These are phyloP conservation scores for Potamilus streckersoni DNA, from an alignment of 1,140 invertebrate species.

Conservation along the genomic window DNA sequence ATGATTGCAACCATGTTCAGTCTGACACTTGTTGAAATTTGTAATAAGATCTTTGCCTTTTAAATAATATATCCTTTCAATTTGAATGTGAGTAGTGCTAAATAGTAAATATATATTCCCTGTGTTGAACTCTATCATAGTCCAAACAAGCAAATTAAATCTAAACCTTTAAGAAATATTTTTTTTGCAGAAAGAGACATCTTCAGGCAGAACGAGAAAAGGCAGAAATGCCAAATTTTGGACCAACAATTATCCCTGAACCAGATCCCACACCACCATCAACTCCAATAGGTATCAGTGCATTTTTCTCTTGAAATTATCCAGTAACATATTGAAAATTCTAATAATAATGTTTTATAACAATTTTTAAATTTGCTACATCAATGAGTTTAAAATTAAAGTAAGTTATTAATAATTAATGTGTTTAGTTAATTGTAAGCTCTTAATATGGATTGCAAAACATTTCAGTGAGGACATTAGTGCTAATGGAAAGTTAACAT, in stretches of 20 bases:
- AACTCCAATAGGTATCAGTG: conserved; percentile 54
- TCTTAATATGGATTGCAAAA: too few species aligned
- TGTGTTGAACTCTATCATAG: neutral
- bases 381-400: too few species aligned
- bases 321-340: neutral
- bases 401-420: too few species aligned
- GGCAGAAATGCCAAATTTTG: conserved; percentile 61
- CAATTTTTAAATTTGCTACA: too few species aligned
- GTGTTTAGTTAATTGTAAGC: too few species aligned
- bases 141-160: too few species aligned
- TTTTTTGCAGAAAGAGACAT: conserved; percentile 50
- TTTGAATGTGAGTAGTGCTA: neutral
- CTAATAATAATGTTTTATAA: too few species aligned
- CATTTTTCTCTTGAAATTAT: neutral
- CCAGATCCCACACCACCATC: conserved; percentile 57
- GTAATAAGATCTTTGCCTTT: neutral
- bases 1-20: neutral
- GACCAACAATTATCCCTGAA: conserved; percentile 60
- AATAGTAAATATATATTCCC: neutral
- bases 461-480: too few species aligned
- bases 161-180: neutral
- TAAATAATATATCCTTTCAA: neutral
- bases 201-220: conserved; percentile 57
- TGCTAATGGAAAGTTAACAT: too few species aligned
- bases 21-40: neutral